A percentile compares a stretch with the other conserved stretches of the same genome.
Evolutionary conservation across 2,113 vertebrate species (phyloP).

Genomic region (Calidris pugnax): DNA sequence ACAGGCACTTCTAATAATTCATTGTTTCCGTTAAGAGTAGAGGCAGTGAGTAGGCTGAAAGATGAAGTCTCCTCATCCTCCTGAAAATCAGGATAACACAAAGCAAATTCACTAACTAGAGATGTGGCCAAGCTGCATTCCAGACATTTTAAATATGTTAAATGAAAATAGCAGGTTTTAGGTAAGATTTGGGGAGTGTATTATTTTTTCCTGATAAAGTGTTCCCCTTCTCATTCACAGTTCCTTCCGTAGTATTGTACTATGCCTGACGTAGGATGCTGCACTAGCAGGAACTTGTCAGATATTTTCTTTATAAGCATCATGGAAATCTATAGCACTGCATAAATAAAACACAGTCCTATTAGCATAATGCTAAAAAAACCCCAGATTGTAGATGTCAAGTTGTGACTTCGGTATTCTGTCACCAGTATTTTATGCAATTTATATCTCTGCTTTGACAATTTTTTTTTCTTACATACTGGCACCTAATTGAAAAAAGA

Average conservation of each 20-base stretch:
- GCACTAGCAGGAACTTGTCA: background rate
- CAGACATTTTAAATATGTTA: background rate
- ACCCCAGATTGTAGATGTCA: background rate
- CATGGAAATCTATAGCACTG: background rate
- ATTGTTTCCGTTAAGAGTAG: background rate
- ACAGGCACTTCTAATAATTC: background rate
- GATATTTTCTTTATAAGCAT: background rate
- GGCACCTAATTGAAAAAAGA: background rate
- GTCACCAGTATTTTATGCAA: background rate
- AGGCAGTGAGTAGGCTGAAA: background rate
- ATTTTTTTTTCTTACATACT: background rate
- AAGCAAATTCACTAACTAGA: background rate
- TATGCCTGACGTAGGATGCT: background rate
- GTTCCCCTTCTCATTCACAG: background rate
- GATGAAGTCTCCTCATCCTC: background rate
- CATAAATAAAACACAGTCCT: background rate
- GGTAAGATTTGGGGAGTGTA: background rate
- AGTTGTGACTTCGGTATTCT: background rate
- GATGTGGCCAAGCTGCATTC: background rate
- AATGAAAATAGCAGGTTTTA: background rate
- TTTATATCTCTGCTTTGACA: background rate
- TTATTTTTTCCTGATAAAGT: background rate
- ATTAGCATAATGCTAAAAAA: background rate
- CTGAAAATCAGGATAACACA: background rate
- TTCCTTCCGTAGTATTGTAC: background rate